Base-by-base conservation (phyloP, 1,140 invertebrate species). In the Ostrea edulis region DNA sequence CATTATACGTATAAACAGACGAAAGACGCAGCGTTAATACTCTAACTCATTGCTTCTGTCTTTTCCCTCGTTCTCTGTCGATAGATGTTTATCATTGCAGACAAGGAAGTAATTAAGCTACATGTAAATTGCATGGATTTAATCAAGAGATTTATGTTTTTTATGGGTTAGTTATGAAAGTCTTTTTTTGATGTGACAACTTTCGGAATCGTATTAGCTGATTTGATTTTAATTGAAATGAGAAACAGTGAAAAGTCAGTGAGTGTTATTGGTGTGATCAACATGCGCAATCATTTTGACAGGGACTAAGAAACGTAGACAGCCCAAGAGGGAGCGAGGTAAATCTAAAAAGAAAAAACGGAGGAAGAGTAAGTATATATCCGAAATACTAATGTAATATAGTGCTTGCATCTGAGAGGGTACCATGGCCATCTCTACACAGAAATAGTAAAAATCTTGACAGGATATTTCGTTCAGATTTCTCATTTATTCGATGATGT, bases 341-440 rank as follows among this genome's bases (percentile, higher is more conserved):
- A 77, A 77, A 77, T 29, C 22, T 12, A 77, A 77, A 25, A 77
- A 77, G 12, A 77, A 77, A 25, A 77, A 71, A 25, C 22, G 68
- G 8, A 51, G 52, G 82, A 83, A 83, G 14, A 83, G 82, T 83
- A 83, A 83, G 82, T 83, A 53, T 82, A 83, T 44, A 17, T 35
- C 17, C 51, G 44, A 12, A 82, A 51, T 82, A 51, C 51, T 82
- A 44, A 68, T 17, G 14, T 55, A 0, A 55, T 9, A 0, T 55
- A 55, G 14, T 8, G 14, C 54, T 55, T 55, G 54, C 54, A 20
- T 62, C 20, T 20, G 7, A 62, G 7, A 62, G 55, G n/a, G 17
- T 17, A 62, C 55, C 55, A 62, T n/a, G 55, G 12, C 20, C 5
- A 62, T 62, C n/a, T 62, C 17, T 62, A 17, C 3, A 20, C 55